These are phyloP conservation scores for Chrysina gloriosa DNA, from an alignment of 2,888 invertebrate genomes.

Conservation along the genomic window DNA sequence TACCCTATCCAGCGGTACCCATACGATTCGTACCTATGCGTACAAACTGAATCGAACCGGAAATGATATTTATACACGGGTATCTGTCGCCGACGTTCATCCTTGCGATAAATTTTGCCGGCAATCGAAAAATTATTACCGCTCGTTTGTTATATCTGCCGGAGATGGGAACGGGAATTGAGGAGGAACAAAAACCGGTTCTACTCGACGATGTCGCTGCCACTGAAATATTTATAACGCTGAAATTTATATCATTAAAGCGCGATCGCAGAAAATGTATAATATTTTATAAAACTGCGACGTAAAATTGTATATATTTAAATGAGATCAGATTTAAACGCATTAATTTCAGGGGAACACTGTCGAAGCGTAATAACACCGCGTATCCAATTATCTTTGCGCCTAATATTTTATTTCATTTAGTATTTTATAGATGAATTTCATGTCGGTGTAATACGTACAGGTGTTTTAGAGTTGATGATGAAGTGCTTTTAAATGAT, in stretches of 20 bases:
- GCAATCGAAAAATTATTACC: conserved; percentile 35
- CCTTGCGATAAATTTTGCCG: conserved; percentile 22
- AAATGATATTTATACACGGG: conserved; percentile 33
- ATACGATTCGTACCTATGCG: not conserved
- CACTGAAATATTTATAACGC: conserved; percentile 31
- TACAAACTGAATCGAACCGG: conserved; percentile 10
- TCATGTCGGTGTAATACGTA: too few relatives aligned
- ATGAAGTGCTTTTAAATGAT: too few relatives aligned
- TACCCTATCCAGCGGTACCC: not conserved
- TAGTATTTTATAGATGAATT: too few relatives aligned
- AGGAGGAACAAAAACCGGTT: conserved; percentile 20
- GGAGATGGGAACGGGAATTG: conserved; percentile 11
- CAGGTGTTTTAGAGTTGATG: too few relatives aligned
- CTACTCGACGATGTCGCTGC: not conserved
- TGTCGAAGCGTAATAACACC: too few relatives aligned
- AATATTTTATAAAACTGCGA: not conserved
- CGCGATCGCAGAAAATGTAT: conserved; percentile 5
- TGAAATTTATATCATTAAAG: conserved; percentile 8
- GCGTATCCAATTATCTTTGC: too few relatives aligned
- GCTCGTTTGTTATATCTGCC: conserved; percentile 34
- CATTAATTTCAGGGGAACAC: too few relatives aligned
- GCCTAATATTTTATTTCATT: too few relatives aligned
- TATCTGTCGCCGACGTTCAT: conserved; percentile 31
- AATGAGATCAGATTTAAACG: not conserved
- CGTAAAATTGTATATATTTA: not conserved